Percentiles rank a stretch among this genome's conserved stretches.
These are phyloP conservation scores for Gorsachius goisagi DNA, from an alignment of 2,113 vertebrate species.

Conservation along the genomic window DNA sequence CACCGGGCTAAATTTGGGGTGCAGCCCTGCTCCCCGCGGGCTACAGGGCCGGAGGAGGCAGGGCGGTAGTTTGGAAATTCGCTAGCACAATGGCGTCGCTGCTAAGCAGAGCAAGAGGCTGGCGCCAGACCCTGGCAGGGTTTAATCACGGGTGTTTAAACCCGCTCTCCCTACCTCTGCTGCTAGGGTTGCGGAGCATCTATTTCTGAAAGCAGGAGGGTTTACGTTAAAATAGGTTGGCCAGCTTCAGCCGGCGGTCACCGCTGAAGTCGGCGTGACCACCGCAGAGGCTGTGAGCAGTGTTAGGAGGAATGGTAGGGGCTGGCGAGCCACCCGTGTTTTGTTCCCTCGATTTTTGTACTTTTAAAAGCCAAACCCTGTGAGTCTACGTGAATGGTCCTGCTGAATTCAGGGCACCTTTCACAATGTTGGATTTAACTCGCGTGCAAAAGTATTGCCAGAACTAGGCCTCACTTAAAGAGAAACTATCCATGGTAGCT, in stretches of 20 bases:
- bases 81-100: not conserved
- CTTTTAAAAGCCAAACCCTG: not conserved
- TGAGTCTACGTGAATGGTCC: fast-evolving
- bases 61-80: not conserved
- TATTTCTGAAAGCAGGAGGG: not conserved
- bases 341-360: not conserved
- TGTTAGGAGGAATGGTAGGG: not conserved
- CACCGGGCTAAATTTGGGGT: not conserved
- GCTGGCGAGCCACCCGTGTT: not conserved
- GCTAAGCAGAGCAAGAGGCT: fast-evolving
- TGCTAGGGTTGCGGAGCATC: not conserved
- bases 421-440: not conserved
- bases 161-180: not conserved
- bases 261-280: not conserved
- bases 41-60: not conserved
- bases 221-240: not conserved
- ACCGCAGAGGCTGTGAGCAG: not conserved
- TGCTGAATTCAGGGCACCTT: not conserved
- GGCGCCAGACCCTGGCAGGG: not conserved
- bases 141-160: no score
- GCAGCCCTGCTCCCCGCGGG: not conserved
- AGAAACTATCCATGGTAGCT: not conserved
- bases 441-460: not conserved
- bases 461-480: not conserved
- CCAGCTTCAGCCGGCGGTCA: not conserved